phyloP scores from a whole-genome alignment of 2,888 invertebrate species.

The Agrochola macilenta region DNA sequence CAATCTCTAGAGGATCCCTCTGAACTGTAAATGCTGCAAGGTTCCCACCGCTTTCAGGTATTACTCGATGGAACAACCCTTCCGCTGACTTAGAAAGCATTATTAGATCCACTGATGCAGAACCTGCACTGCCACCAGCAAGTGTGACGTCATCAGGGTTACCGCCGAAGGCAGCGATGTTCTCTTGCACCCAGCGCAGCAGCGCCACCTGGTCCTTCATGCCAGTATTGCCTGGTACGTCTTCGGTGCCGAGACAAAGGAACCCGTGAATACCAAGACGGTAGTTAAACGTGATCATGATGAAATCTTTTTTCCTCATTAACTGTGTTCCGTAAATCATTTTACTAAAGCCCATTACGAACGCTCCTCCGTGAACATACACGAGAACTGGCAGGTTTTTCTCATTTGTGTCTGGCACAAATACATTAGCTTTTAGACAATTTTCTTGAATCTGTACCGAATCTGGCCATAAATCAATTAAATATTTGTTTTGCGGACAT shows the following conservation, averaged over 20 bases:
- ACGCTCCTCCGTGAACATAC: conserved; percentile 74
- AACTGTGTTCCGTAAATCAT: conserved; percentile 54
- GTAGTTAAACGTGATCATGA: conserved; percentile 62
- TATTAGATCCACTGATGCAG: conserved; percentile 73
- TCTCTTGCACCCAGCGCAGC: conserved; percentile 77
- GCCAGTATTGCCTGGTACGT: conserved; percentile 75
- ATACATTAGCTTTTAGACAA: conserved; percentile 82
- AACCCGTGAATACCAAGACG: conserved; percentile 68
- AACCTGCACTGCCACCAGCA: conserved; percentile 74
- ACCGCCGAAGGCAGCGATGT: conserved; percentile 77
- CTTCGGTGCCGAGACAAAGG: conserved; percentile 74
- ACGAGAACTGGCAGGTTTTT: conserved; percentile 71
- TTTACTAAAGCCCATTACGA: conserved; percentile 66
- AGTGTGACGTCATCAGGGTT: conserved; percentile 78
- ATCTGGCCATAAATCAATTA: no score
- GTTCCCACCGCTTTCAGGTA: conserved; percentile 76
- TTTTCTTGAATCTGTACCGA: conserved; percentile 68
- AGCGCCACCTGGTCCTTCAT: conserved; percentile 61
- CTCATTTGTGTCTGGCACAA: conserved; percentile 76
- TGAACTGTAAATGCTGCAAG: conserved; percentile 70
- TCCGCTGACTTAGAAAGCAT: conserved; percentile 71
- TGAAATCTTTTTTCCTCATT: conserved; percentile 66
- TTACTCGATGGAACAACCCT: conserved; percentile 75
- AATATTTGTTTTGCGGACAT: conserved; percentile 66
- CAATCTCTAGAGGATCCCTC: conserved; percentile 72